Evolutionary conservation across 2,888 invertebrate genomes (phyloP).

Genomic region (Cheilosia scutellata): DNA sequence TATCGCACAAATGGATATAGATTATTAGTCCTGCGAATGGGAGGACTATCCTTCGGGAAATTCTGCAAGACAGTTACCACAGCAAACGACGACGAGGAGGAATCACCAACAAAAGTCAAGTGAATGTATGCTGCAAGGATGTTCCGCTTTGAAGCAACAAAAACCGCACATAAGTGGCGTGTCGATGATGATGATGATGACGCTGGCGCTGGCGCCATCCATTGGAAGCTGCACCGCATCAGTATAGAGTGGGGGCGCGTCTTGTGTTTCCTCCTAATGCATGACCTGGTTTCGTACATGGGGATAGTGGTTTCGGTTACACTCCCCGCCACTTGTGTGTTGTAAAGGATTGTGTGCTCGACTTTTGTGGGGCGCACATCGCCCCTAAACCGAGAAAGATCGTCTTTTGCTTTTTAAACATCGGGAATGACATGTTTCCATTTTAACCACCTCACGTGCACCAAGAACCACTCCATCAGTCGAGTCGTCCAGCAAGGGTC

Average conservation of each 20-base stretch:
- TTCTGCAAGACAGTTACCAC: conserved; percentile 28
- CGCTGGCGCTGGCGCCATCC: conserved; percentile 21
- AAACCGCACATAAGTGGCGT: conserved; percentile 68
- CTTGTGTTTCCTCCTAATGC: conserved; percentile 55
- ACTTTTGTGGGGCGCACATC: conserved; percentile 45
- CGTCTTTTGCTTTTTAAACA: conserved; percentile 39
- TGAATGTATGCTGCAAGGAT: conserved; percentile 39
- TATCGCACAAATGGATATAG: conserved; percentile 51
- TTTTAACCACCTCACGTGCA: conserved; percentile 41
- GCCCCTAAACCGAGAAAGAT: conserved; percentile 5
- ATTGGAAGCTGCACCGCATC: conserved; percentile 16
- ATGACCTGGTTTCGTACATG: conserved; percentile 61
- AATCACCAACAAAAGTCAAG: conserved; percentile 33
- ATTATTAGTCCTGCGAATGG: conserved; percentile 46
- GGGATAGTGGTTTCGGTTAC: conserved; percentile 50
- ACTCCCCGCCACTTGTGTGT: conserved; percentile 1
- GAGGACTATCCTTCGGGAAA: not conserved
- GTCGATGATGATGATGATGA: conserved; percentile 53
- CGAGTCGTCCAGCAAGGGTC: not conserved
- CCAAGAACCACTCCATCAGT: too few species aligned
- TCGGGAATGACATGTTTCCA: conserved; percentile 36
- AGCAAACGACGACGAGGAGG: conserved; percentile 10
- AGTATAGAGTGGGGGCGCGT: conserved; percentile 7
- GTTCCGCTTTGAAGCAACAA: conserved; percentile 38
- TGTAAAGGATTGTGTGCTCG: conserved; percentile 16